Conservation (phyloP, 2,113 vertebrate genomes). For the Anolis carolinensis region DNA sequence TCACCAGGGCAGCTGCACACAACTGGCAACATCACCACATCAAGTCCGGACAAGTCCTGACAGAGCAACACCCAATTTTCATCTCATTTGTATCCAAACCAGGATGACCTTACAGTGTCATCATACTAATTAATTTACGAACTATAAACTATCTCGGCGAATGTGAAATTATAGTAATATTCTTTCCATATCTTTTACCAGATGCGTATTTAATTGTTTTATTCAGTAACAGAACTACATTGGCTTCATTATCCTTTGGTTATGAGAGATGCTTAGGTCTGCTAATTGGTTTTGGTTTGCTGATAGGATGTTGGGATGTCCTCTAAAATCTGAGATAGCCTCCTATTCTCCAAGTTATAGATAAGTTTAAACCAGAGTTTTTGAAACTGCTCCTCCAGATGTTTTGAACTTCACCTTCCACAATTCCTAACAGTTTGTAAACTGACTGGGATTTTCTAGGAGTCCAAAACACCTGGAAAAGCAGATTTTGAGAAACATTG, state of each 20-base stretch:
- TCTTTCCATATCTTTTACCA: background rate
- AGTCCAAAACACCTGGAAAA: too few species aligned
- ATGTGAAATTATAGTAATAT: background rate
- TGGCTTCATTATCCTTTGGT: background rate
- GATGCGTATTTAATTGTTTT: background rate
- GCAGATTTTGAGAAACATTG: too few species aligned
- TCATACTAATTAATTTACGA: background rate
- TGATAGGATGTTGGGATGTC: background rate
- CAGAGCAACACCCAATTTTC: background rate
- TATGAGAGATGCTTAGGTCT: background rate
- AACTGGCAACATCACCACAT: background rate
- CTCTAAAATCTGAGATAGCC: too few species aligned
- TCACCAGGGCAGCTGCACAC: background rate
- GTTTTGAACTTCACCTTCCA: too few species aligned
- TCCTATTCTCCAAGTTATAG: background rate
- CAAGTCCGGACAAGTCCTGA: background rate
- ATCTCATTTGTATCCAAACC: background rate
- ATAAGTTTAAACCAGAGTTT: background rate
- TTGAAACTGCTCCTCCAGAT: too few species aligned
- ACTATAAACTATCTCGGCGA: background rate
- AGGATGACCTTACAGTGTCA: background rate
- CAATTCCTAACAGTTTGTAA: too few species aligned
- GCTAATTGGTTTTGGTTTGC: background rate
- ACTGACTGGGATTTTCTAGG: too few species aligned
- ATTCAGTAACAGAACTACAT: background rate